Conservation (phyloP, 2,113 vertebrate genomes). For the Chloropsis hardwickii region DNA sequence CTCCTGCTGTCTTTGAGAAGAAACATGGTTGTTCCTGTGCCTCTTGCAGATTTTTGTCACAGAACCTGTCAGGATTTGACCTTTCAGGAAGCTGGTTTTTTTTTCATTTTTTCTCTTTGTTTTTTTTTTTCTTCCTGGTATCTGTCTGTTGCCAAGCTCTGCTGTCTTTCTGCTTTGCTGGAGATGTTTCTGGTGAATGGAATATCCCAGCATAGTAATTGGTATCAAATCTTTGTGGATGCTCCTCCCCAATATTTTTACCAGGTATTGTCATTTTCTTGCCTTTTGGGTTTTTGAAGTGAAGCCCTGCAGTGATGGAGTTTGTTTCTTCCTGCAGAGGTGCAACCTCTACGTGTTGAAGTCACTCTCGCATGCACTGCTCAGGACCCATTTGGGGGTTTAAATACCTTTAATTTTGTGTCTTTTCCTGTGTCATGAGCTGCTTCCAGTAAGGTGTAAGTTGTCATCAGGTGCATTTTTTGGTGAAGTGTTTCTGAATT, state of each 20-base stretch:
- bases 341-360: not conserved
- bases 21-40: not conserved
- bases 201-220: not conserved
- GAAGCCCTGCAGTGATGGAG: not conserved
- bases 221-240: not conserved
- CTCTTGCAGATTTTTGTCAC: not conserved
- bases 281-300: not conserved
- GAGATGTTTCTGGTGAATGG: not conserved
- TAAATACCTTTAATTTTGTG: not conserved
- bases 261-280: not conserved
- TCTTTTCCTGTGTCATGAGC: not conserved
- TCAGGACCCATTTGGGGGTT: not conserved
- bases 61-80: not conserved
- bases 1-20: not conserved
- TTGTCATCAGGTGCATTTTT: not conserved
- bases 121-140: not conserved
- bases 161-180: not conserved
- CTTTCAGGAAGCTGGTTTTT: not conserved
- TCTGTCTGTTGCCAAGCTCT: not conserved
- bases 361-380: not conserved
- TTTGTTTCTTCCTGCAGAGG: not conserved
- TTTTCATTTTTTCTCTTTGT: accelerated
- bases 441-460: not conserved
- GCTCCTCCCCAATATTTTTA: not conserved
- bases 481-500: not conserved